phyloP scores from a whole-genome alignment of 2,888 invertebrate species.

The Bugulina stolonifera region DNA sequence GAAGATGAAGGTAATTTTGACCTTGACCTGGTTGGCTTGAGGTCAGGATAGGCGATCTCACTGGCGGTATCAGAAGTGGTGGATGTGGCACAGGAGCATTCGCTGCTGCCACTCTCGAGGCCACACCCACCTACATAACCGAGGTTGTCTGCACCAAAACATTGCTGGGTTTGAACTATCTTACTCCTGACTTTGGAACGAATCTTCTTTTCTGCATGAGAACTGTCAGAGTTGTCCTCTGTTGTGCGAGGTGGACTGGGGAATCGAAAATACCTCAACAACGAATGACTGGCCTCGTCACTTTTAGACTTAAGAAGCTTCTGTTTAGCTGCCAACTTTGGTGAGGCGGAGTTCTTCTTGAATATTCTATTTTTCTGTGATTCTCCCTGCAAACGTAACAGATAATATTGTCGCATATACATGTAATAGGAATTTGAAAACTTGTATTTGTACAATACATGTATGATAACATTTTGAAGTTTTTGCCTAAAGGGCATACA shows the following conservation, averaged over 20 bases:
- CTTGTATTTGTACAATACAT: too few relatives aligned
- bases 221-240: slow-evolving; percentile 17
- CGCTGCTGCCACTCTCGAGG: background rate
- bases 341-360: background rate
- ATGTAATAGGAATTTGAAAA: too few relatives aligned
- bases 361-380: background rate
- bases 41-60: slow-evolving; percentile 11
- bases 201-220: background rate
- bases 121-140: background rate
- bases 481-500: too few relatives aligned
- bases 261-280: slow-evolving; percentile 17
- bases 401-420: too few relatives aligned
- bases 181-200: background rate
- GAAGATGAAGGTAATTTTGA: too few relatives aligned
- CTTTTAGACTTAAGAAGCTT: slow-evolving; percentile 16
- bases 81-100: slow-evolving; percentile 1
- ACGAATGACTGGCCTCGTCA: slow-evolving; percentile 15
- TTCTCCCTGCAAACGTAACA: too few relatives aligned
- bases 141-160: background rate
- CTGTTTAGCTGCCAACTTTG: background rate
- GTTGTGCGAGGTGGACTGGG: slow-evolving; percentile 12
- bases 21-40: background rate
- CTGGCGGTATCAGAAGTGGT: slow-evolving; percentile 2
- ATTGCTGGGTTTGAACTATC: background rate
- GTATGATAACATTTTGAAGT: too few relatives aligned